Conservation (phyloP, 2,113 vertebrate genomes). For the Proteles cristata region DNA sequence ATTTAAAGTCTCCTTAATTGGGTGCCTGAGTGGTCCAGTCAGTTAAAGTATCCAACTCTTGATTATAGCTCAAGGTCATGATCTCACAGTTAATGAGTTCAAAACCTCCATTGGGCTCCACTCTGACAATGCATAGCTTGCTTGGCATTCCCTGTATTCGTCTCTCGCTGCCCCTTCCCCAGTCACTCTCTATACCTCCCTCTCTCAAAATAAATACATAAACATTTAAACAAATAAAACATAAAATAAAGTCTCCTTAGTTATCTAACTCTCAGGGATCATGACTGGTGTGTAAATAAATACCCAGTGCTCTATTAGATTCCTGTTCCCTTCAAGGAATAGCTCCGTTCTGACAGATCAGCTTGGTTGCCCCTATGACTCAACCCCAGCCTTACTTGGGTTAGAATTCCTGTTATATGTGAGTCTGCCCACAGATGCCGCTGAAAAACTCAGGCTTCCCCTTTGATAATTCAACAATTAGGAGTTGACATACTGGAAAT, state of each 20-base stretch:
- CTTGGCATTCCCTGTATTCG: too few species aligned
- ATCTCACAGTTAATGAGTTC: too few species aligned
- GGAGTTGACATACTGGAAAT: neutral
- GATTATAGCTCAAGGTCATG: too few species aligned
- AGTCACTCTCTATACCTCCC: too few species aligned
- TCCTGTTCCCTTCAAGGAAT: neutral
- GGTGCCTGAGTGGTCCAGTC: too few species aligned
- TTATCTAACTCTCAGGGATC: neutral
- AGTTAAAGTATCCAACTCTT: too few species aligned
- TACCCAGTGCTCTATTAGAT: too few species aligned
- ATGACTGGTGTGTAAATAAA: neutral
- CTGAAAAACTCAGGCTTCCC: neutral
- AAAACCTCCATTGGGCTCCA: too few species aligned
- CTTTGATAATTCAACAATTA: neutral
- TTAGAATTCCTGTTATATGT: neutral
- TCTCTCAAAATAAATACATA: too few species aligned
- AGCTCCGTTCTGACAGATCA: neutral
- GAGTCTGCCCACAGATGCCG: neutral
- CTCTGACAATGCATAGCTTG: too few species aligned
- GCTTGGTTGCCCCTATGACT: neutral
- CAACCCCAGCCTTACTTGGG: accelerated
- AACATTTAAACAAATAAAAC: too few species aligned
- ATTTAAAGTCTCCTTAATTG: neutral
- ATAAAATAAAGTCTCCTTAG: neutral
- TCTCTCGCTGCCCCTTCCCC: too few species aligned